A percentile compares a stretch with the other conserved stretches of the same genome.
Conservation (phyloP, 2,888 invertebrate species). For the Osedax frankpressi region DNA sequence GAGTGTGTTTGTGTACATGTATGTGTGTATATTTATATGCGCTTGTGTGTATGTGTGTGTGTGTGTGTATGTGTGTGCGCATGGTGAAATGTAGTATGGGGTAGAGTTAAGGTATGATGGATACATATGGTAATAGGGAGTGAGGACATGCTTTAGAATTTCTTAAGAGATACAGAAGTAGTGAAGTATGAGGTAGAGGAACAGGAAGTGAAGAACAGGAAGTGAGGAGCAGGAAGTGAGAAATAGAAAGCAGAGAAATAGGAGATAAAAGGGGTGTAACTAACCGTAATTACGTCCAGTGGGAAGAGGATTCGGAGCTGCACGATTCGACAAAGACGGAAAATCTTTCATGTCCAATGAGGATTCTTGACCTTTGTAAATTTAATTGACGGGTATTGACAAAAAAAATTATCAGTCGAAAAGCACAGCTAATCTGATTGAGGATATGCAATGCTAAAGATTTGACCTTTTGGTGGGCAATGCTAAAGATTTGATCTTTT, state of each 20-base stretch:
- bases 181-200: background rate
- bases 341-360: conserved; percentile 40
- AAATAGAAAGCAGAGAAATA: background rate
- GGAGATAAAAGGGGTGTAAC: background rate
- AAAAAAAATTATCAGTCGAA: no score
- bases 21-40: no score
- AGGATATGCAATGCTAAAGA: no score
- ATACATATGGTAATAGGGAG: background rate
- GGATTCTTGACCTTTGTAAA: background rate
- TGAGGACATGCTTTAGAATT: background rate
- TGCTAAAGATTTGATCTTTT: no score
- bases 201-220: background rate
- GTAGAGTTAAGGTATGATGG: background rate
- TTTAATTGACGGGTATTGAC: background rate
- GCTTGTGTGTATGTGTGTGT: no score
- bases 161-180: background rate
- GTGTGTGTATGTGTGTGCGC: no score
- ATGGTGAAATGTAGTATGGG: no score
- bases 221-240: background rate
- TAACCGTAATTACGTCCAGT: conserved; percentile 39
- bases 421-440: no score
- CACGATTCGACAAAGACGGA: conserved; percentile 39
- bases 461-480: no score
- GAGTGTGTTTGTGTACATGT: no score
- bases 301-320: conserved; percentile 36